These are phyloP conservation scores for Thamnaconus septentrionalis DNA, from an alignment of 2,113 vertebrate genomes.

Conservation along the genomic window DNA sequence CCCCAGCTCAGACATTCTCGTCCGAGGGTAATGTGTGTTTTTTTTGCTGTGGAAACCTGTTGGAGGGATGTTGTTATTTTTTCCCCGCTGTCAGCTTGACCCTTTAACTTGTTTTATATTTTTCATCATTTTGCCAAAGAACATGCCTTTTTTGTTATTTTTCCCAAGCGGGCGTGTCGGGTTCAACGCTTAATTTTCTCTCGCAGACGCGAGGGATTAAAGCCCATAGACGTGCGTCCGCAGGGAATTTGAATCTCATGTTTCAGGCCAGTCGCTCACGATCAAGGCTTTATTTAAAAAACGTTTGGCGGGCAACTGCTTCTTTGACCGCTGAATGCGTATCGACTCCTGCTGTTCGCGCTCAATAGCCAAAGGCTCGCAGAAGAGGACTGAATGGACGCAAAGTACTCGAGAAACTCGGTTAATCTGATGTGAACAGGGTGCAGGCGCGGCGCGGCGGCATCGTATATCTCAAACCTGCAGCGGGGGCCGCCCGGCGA, in stretches of 20 bases:
- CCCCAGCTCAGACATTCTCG: too few relatives aligned
- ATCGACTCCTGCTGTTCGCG: conserved; percentile 37
- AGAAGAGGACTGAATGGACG: not conserved
- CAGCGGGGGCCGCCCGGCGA: conserved; percentile 46
- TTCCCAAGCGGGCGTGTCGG: conserved; percentile 14
- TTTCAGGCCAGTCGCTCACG: conserved; percentile 43
- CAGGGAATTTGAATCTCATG: conserved; percentile 36
- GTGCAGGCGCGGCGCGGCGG: not conserved
- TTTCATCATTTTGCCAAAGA: conserved; percentile 1
- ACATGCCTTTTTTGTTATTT: conserved; percentile 30
- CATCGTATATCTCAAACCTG: not conserved
- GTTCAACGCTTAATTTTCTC: conserved; percentile 36
- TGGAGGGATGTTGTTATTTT: conserved; percentile 8
- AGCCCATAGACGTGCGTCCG: conserved; percentile 31
- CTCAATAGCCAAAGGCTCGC: conserved; percentile 20
- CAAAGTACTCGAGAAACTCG: too few relatives aligned
- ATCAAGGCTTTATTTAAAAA: conserved; percentile 59
- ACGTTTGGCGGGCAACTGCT: conserved; percentile 32
- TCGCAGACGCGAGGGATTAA: conserved; percentile 43
- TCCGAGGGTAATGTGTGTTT: not conserved
- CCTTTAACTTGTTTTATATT: conserved; percentile 28
- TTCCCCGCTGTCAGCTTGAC: conserved; percentile 39
- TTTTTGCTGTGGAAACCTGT: not conserved
- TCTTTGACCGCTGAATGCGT: conserved; percentile 13
- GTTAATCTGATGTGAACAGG: not conserved